Evolutionary conservation across 2,113 vertebrate species (phyloP), one percentile per base, ranked within the genome.

Genomic region (Casuarius casuarius): DNA sequence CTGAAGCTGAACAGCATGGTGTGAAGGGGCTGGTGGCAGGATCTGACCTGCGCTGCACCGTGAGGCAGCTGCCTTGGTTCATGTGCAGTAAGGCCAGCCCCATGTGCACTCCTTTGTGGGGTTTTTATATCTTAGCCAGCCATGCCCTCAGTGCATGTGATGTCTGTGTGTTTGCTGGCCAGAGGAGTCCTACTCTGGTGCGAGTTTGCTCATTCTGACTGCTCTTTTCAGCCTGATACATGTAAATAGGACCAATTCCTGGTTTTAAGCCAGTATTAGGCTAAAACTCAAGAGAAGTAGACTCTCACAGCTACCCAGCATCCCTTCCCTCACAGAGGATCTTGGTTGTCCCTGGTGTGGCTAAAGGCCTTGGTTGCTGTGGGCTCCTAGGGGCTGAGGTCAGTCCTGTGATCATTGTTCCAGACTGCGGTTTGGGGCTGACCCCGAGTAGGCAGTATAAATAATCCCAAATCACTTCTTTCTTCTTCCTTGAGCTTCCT

Each of bases 391-490:
- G 33, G 49, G 10, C 25, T 67, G 46, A 5, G 7, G 2, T 54
- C 9, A 33, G 54, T 68, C 16, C 12, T 65, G 29, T 0, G 3
- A 84, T 25, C 8, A 28, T 78, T 78, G 80, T 83, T 97, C 94
- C 82, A 90, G 86, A 17, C 17, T 89, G 70, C 74, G 75, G 80
- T 80, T 96, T 52, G 70, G 82, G 92, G 65, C 61, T 35, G 70
- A 79, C 93, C 89, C 78, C 63, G 92, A 96, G 81, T 96, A 95
- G 74, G 67, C 79, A 90, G 95, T 85, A 94, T 96, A 96, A 94
- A 90, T 76, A 91, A 96, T 49, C 10, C 66, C 80, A 94, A 84
- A 40, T 33, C 35, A 12, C 26, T 84, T 75, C 10, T 65, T 61
- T 93, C 11, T 19, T 96, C 62, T 68, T 92, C 74, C 40, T 46